Evolutionary conservation across 2,888 invertebrate genomes (phyloP).

Genomic region (Hedychridium roseum): DNA sequence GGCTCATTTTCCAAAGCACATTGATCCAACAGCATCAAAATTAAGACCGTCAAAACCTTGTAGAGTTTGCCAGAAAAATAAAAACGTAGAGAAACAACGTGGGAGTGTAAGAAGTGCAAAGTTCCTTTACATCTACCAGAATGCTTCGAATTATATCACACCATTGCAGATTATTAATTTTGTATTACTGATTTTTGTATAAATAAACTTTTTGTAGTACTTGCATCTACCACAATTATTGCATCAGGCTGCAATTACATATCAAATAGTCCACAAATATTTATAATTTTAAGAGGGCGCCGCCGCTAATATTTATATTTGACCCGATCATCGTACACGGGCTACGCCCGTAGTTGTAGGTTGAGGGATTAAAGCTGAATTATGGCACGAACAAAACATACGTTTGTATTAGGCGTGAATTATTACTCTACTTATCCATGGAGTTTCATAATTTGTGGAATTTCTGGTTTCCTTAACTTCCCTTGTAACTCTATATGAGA

Average conservation of each 20-base stretch:
- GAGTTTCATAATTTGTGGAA: too few relatives aligned
- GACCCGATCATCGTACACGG: slow-evolving; percentile 1
- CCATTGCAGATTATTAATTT: slow-evolving; percentile 11
- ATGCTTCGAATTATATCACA: slow-evolving; percentile 12
- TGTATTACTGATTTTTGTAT: too few relatives aligned
- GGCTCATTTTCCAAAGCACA: slow-evolving; percentile 28
- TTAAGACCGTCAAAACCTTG: slow-evolving; percentile 4
- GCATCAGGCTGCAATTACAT: slow-evolving; percentile 6
- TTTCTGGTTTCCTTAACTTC: too few relatives aligned
- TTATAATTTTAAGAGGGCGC: slow-evolving; percentile 9
- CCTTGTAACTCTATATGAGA: too few relatives aligned
- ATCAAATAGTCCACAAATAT: slow-evolving; percentile 10
- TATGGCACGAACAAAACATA: too few relatives aligned
- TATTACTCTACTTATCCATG: too few relatives aligned
- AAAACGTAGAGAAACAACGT: slow-evolving; percentile 16
- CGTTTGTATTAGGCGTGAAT: too few relatives aligned
- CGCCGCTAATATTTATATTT: slow-evolving; percentile 9
- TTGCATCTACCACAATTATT: too few relatives aligned
- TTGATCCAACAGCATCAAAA: slow-evolving; percentile 12
- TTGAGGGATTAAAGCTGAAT: too few relatives aligned
- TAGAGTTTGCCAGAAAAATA: slow-evolving; percentile 13
- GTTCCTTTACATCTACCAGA: too few relatives aligned
- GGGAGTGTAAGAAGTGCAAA: slow-evolving; percentile 9
- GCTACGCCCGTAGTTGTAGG: too few relatives aligned
- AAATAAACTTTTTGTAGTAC: too few relatives aligned